Evolutionary conservation across 2,797 vertebrate genomes (phyloP).

Genomic region (Nyctibius grandis): DNA sequence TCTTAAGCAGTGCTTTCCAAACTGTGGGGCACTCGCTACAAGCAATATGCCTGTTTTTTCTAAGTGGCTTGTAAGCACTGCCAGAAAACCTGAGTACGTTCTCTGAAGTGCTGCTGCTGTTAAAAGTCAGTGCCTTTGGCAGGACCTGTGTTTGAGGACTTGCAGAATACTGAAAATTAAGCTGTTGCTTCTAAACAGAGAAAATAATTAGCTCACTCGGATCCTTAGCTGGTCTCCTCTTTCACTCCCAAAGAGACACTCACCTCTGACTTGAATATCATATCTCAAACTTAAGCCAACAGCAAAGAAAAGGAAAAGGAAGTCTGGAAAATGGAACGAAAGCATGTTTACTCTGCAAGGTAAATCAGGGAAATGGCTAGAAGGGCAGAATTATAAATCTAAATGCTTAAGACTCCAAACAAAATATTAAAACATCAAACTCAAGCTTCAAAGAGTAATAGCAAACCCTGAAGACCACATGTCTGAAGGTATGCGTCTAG

Average conservation of each 20-base stretch:
- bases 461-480: not conserved
- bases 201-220: not conserved
- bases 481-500: rapidly evolving
- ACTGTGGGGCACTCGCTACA: not conserved
- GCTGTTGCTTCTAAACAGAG: not conserved
- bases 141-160: not conserved
- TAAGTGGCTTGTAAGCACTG: not conserved
- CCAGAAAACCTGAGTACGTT: not conserved
- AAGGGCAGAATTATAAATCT: constrained; percentile 8
- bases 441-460: not conserved
- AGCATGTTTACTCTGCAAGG: not conserved
- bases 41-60: not conserved
- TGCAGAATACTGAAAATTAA: constrained; percentile 1
- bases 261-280: not conserved
- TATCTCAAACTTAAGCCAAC: constrained; percentile 1
- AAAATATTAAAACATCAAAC: not conserved
- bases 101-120: not conserved
- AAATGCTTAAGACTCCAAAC: not conserved
- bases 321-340: not conserved
- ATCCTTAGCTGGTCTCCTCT: not conserved
- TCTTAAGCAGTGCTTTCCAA: not conserved
- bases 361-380: not conserved
- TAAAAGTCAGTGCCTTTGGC: not conserved
- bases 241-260: not conserved
- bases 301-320: constrained; percentile 16